phyloP scores from a whole-genome alignment of 2,888 invertebrate species.

The Rhingia rostrata region DNA sequence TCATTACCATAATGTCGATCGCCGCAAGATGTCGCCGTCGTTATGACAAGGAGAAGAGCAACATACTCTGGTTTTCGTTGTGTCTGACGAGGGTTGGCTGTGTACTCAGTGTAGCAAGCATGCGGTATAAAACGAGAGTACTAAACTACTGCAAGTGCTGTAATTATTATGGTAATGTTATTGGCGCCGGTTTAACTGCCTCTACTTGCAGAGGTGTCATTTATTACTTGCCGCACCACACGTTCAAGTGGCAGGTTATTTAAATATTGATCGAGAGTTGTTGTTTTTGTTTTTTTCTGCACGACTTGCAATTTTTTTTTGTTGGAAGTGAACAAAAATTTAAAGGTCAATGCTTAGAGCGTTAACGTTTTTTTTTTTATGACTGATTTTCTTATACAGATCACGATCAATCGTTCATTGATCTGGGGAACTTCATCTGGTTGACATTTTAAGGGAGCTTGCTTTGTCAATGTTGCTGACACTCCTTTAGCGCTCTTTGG shows the following conservation, averaged over 20 bases:
- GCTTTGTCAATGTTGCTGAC: constrained; percentile 1
- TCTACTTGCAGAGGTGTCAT: constrained; percentile 60
- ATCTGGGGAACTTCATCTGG: constrained; percentile 49
- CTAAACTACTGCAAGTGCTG: constrained; percentile 17
- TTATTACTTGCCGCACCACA: constrained; percentile 52
- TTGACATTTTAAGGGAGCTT: constrained; percentile 49
- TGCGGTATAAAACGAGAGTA: too few species aligned
- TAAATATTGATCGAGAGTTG: constrained; percentile 50
- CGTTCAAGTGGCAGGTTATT: constrained; percentile 54
- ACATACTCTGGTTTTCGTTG: constrained; percentile 45
- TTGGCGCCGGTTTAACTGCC: constrained; percentile 61
- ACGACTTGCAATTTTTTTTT: constrained; percentile 16
- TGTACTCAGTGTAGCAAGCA: not conserved
- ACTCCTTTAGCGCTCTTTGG: constrained; percentile 30
- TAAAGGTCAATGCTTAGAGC: constrained; percentile 66
- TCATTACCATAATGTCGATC: constrained; percentile 70
- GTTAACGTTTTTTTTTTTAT: not conserved
- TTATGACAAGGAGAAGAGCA: constrained; percentile 63
- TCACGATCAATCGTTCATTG: constrained; percentile 59
- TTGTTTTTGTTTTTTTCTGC: constrained; percentile 13
- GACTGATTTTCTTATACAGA: constrained; percentile 15
- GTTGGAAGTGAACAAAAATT: constrained; percentile 16
- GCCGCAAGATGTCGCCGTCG: constrained; percentile 71
- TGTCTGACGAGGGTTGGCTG: constrained; percentile 11
- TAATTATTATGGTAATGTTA: constrained; percentile 72